Evolutionary conservation across 2,888 invertebrate species (phyloP), one percentile per base, ranked within the genome.

Genomic region (Megalurothrips usitatus): DNA sequence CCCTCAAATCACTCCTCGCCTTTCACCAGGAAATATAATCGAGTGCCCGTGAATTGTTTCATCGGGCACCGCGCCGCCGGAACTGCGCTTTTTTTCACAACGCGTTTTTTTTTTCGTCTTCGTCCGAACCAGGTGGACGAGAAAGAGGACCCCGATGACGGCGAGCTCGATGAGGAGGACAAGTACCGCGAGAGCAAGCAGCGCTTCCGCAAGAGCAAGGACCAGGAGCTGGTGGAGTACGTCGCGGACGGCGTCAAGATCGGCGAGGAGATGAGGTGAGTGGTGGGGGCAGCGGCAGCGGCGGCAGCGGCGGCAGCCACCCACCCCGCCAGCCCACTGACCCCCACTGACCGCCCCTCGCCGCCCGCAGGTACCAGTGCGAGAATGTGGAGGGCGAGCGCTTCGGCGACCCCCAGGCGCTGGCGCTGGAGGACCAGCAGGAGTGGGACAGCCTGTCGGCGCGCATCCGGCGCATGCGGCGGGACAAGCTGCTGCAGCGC

Each of bases 221-320:
- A 94, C 86, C 94, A 96, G 87, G 93, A 93, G 85, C 91, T 93
- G 86, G 94, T 95, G 80, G 95, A 96, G 87, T 93, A 94, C 87
- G 89, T 94, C 87, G 93, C 93, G 85, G 92, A 94, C 86, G 96
- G 96, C 84, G 91, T 94, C 86, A 91, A 94, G 85, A 89, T 95
- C 85, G 93, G 92, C 84, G 92, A 94, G 87, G 94, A 95, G 86
- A 92, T 94, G 91, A 92, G 94, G 86, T 93, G 93, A n/a, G 23
- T n/a, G 84, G 84, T n/a, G 84, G 84, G 81, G 84, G 84, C 63
- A n/a, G n/a, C n/a, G n/a, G n/a, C n/a, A n/a, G n/a, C n/a, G n/a
- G n/a, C n/a, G n/a, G n/a, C n/a, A n/a, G n/a, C n/a, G n/a, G n/a
- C n/a, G n/a, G n/a, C n/a, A n/a, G n/a, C n/a, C n/a, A n/a, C n/a